A percentile compares a stretch with the other conserved stretches of the same genome.
These are phyloP conservation scores for Trogon melanurus DNA, from an alignment of 2,113 vertebrate species.

Conservation along the genomic window DNA sequence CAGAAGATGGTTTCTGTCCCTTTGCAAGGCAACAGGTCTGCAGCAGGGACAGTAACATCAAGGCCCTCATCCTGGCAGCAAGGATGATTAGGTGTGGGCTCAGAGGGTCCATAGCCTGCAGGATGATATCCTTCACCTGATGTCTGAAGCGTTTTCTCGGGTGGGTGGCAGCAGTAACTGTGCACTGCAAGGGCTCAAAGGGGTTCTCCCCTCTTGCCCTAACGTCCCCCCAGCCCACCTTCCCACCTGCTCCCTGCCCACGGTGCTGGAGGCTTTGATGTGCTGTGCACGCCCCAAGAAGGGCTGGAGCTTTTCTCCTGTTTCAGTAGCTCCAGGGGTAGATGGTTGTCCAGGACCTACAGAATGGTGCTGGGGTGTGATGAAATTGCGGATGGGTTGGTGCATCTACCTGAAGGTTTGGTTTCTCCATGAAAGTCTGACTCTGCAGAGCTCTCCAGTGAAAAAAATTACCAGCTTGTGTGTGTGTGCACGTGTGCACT, in stretches of 20 bases:
- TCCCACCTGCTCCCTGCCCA: not conserved
- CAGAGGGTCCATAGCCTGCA: not conserved
- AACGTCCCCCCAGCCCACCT: not conserved
- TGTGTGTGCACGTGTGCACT: not conserved
- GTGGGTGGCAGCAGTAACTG: too few species aligned
- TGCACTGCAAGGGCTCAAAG: not conserved
- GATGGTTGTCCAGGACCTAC: not conserved
- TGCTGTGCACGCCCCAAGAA: not conserved
- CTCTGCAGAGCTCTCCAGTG: not conserved
- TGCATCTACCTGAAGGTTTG: not conserved
- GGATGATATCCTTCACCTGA: not conserved
- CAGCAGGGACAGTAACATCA: not conserved
- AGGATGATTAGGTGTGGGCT: not conserved
- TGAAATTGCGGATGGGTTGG: not conserved
- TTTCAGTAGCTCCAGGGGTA: not conserved
- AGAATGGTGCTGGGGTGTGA: too few species aligned
- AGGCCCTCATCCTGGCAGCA: not conserved
- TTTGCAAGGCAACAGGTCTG: not conserved
- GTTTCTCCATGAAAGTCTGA: not conserved
- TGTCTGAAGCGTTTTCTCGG: not conserved
- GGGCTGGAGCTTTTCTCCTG: not conserved
- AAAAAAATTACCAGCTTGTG: too few species aligned
- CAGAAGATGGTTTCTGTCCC: not conserved
- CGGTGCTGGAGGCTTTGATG: fast-evolving
- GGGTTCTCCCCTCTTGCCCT: not conserved